These are phyloP conservation scores for Drosophila stalkeri DNA, from an alignment of 2,888 invertebrate genomes.

Conservation along the genomic window DNA sequence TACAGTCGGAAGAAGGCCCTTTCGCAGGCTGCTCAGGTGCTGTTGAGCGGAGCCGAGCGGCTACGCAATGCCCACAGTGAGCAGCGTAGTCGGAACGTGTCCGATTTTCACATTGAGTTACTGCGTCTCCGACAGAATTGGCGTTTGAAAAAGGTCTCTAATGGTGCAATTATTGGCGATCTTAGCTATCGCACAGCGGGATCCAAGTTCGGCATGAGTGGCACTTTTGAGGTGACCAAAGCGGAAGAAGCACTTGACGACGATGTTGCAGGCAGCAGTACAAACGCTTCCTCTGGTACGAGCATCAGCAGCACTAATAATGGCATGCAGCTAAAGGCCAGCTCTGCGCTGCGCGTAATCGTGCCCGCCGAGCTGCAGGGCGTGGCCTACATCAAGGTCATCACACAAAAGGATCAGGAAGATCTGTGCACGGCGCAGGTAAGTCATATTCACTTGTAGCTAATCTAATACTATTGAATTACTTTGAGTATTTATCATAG, in stretches of 20 bases:
- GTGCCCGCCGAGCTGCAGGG: slow-evolving; percentile 98
- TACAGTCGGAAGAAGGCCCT: slow-evolving; percentile 97
- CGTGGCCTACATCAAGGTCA: slow-evolving; percentile 97
- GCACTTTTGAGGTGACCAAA: slow-evolving; percentile 98
- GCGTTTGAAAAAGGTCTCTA: slow-evolving; percentile 98
- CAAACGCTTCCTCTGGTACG: slow-evolving; percentile 61
- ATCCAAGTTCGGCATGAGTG: slow-evolving; percentile 96
- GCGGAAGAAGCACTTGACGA: slow-evolving; percentile 88
- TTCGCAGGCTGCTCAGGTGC: slow-evolving; percentile 93
- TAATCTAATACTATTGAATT: neutral
- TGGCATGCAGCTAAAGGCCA: slow-evolving; percentile 87
- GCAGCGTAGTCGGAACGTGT: slow-evolving; percentile 90
- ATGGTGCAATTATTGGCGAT: slow-evolving; percentile 95
- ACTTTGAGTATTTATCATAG: neutral
- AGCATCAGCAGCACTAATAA: slow-evolving; percentile 78
- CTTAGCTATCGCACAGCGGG: slow-evolving; percentile 98
- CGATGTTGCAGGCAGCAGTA: slow-evolving; percentile 82
- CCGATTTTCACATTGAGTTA: slow-evolving; percentile 96
- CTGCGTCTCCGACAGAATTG: slow-evolving; percentile 95
- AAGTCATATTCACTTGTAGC: neutral
- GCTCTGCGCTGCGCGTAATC: slow-evolving; percentile 94
- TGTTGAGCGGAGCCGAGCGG: slow-evolving; percentile 94
- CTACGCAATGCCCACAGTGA: slow-evolving; percentile 93
- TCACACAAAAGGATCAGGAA: slow-evolving; percentile 97
- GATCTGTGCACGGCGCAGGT: slow-evolving; percentile 92